Percentiles rank a stretch among this genome's conserved stretches.
These are phyloP conservation scores for Anisognathus igniventris DNA, from an alignment of 2,797 vertebrate species.

Conservation along the genomic window DNA sequence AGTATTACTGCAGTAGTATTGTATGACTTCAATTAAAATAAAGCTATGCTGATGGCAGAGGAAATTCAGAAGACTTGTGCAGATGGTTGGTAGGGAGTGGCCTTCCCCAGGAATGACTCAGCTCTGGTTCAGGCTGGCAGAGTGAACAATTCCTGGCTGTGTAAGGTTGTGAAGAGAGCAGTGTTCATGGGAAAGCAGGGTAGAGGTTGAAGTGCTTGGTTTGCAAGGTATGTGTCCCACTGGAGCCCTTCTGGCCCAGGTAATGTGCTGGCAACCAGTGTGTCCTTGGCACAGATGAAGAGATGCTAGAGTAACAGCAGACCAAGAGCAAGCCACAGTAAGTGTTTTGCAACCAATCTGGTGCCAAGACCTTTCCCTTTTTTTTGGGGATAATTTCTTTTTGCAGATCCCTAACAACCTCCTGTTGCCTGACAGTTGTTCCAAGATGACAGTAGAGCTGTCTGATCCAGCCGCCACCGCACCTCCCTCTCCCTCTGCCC, in stretches of 20 bases:
- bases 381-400: background rate
- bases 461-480: fast-evolving
- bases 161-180: background rate
- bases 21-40: background rate
- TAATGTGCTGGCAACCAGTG: background rate
- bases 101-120: background rate
- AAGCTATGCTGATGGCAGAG: background rate
- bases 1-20: background rate
- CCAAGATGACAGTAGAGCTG: background rate
- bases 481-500: background rate
- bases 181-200: background rate
- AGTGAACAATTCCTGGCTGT: background rate
- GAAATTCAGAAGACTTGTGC: background rate
- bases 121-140: background rate
- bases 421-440: background rate
- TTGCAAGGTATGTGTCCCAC: background rate
- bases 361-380: background rate
- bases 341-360: background rate
- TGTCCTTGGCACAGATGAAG: background rate
- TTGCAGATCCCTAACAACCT: background rate
- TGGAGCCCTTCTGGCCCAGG: background rate
- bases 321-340: background rate
- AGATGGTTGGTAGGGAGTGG: background rate
- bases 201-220: background rate
- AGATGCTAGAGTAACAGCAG: background rate